Conservation (phyloP, 2,113 vertebrate genomes). For the Lipotes vexillifer region DNA sequence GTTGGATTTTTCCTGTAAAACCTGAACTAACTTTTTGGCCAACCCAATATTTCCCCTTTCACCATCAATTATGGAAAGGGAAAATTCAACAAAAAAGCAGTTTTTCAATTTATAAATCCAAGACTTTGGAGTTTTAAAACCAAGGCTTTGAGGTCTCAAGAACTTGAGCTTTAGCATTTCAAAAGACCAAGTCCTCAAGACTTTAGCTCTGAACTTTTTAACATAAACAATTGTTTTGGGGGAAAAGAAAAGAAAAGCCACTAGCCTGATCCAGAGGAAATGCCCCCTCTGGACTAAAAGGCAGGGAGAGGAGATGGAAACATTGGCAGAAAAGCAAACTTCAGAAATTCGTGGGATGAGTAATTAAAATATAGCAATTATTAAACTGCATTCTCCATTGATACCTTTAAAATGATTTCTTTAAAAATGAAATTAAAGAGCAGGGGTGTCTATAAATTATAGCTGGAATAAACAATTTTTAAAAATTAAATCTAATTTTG, state of each 20-base stretch:
- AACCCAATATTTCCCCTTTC: background rate
- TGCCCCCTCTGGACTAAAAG: background rate
- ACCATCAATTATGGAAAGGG: background rate
- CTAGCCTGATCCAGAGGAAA: background rate
- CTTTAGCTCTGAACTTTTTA: background rate
- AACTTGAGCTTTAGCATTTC: background rate
- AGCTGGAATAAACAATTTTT: background rate
- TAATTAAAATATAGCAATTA: background rate
- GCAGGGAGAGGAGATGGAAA: background rate
- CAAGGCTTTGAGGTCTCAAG: background rate
- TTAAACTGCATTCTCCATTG: background rate
- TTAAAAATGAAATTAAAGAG: background rate
- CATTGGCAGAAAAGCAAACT: background rate
- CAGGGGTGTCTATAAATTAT: background rate
- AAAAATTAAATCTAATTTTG: background rate
- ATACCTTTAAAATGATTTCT: background rate
- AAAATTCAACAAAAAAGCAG: background rate
- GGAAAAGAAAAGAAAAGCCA: background rate
- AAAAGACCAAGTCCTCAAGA: background rate
- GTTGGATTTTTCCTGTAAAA: too few relatives aligned
- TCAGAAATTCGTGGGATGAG: background rate
- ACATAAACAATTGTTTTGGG: background rate
- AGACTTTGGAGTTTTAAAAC: slow-evolving; percentile 8
- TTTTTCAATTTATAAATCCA: background rate
- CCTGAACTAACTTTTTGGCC: too few relatives aligned